phyloP scores from a whole-genome alignment of 2,113 vertebrate genomes.

The Chloroceryle aenea region DNA sequence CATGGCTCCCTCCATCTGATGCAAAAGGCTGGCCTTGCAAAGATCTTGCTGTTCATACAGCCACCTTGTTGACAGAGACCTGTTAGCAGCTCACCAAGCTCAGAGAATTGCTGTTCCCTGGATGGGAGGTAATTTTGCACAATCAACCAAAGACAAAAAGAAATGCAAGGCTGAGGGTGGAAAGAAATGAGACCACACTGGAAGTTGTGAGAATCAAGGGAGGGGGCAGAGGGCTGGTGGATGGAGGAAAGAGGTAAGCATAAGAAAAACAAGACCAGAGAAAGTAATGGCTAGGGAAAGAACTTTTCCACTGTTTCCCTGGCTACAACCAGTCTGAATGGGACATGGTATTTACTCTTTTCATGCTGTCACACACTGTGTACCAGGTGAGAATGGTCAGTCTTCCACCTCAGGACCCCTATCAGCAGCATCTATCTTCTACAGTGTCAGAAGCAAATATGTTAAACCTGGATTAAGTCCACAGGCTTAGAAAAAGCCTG shows the following conservation, averaged over 20 bases:
- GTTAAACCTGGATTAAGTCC: background rate
- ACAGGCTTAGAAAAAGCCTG: background rate
- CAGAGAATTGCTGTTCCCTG: background rate
- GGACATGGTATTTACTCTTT: background rate
- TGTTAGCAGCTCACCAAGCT: background rate
- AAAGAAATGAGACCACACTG: background rate
- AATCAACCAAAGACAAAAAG: background rate
- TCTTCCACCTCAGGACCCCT: background rate
- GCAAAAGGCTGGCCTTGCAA: background rate
- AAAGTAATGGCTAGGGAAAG: background rate
- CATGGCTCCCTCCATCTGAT: background rate
- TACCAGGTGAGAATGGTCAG: background rate
- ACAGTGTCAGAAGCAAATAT: background rate
- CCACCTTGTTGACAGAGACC: background rate
- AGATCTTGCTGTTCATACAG: rapidly evolving
- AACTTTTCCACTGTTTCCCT: background rate
- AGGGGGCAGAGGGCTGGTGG: background rate
- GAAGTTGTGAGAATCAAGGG: background rate
- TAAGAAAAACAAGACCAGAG: background rate
- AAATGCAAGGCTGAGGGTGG: background rate
- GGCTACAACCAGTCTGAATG: background rate
- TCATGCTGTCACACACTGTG: background rate
- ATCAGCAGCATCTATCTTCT: background rate
- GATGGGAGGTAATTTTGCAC: background rate
- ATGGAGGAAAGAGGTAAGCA: background rate